phyloP scores from a whole-genome alignment of 64 coral and sea anemone genomes.

The Acropora yongei region DNA sequence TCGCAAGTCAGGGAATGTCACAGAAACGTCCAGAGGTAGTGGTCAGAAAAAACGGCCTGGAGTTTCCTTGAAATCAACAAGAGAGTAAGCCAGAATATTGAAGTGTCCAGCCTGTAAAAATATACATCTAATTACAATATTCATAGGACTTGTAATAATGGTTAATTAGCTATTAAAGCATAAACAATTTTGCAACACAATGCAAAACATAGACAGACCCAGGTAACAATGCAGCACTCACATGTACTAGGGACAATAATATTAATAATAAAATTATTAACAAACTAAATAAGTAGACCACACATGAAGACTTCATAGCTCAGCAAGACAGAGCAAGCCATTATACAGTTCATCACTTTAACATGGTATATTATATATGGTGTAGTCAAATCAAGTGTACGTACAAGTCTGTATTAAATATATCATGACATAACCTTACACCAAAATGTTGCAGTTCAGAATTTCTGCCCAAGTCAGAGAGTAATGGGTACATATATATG shows the following conservation, averaged over 20 bases:
- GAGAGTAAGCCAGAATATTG: constrained; percentile 55
- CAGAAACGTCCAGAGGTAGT: constrained; percentile 42
- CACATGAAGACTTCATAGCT: neutral
- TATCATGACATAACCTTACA: no score
- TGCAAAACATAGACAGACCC: no score
- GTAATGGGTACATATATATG: no score
- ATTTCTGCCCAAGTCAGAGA: no score
- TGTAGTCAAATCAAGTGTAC: neutral
- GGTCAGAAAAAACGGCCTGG: constrained; percentile 60
- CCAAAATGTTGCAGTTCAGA: no score
- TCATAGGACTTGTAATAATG: no score
- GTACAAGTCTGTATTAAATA: no score
- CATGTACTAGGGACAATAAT: neutral
- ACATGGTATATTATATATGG: neutral
- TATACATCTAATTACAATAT: neutral
- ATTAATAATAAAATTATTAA: no score
- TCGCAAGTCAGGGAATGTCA: neutral
- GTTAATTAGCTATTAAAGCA: no score
- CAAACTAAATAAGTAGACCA: neutral
- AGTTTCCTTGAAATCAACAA: constrained; percentile 38
- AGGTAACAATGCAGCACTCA: neutral
- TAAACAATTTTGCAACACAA: neutral
- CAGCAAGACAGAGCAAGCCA: no score
- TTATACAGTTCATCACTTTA: neutral
- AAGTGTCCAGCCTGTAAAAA: constrained; percentile 61